These are phyloP conservation scores for Eulemur rubriventer DNA, from an alignment of 2,797 vertebrate genomes.

Conservation along the genomic window DNA sequence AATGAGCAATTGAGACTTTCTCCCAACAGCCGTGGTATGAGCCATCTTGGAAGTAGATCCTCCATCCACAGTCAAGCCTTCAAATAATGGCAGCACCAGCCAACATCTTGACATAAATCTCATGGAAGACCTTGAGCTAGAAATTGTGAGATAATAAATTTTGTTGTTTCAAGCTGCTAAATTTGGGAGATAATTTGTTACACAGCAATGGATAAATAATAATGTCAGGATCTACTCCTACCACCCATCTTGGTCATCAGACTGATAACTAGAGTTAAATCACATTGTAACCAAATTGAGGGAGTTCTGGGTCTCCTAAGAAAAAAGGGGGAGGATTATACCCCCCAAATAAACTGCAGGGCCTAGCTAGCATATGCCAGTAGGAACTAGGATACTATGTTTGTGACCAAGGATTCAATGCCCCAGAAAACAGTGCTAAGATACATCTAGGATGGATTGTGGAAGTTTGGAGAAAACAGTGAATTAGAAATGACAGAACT, in stretches of 20 bases:
- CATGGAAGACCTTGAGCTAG: background rate
- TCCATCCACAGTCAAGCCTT: background rate
- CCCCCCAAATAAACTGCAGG: background rate
- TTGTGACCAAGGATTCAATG: background rate
- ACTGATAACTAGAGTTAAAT: background rate
- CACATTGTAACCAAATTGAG: background rate
- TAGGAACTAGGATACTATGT: background rate
- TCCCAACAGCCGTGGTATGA: background rate
- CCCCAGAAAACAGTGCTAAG: background rate
- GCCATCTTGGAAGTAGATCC: background rate
- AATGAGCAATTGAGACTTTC: background rate
- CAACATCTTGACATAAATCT: background rate
- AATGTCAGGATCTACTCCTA: background rate
- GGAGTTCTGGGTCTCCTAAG: background rate
- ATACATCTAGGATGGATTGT: background rate
- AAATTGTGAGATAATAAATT: constrained; percentile 11
- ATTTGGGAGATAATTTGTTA: background rate
- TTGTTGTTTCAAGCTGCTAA: background rate
- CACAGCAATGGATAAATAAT: background rate
- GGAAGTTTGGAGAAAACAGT: background rate
- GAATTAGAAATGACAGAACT: background rate
- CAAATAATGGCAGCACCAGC: background rate
- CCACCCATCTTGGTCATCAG: background rate
- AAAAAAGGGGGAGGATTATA: background rate
- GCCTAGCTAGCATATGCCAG: background rate